Conservation (phyloP, 2,113 vertebrate species). For the Crotalus helleri region DNA sequence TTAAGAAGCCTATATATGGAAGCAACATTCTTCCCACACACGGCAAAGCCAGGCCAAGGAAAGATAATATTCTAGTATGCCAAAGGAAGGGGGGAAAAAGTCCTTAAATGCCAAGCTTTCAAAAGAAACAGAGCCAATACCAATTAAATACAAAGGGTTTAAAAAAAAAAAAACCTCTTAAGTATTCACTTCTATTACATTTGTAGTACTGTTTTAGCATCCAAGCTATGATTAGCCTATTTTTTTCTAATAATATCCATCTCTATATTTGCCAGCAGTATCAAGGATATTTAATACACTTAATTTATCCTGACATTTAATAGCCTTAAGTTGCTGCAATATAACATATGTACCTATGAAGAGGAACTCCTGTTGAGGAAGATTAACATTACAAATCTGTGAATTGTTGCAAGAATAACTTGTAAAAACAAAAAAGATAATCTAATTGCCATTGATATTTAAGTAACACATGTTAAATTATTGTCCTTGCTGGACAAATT, state of each 20-base stretch:
- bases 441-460: not conserved
- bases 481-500: not conserved
- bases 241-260: not conserved
- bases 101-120: not conserved
- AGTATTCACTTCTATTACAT: not conserved
- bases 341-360: not conserved
- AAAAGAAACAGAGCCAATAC: not conserved
- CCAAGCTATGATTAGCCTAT: not conserved
- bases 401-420: not conserved
- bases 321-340: not conserved
- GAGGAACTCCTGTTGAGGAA: not conserved
- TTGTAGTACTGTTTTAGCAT: not conserved
- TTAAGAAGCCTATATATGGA: not conserved
- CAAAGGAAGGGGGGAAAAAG: not conserved
- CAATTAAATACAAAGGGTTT: not conserved
- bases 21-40: not conserved
- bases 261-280: not conserved
- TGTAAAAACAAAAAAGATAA: not conserved
- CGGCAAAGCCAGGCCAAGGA: not conserved
- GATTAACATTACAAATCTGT: not conserved
- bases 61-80: not conserved
- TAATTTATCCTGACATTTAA: not conserved
- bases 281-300: not conserved
- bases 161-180: not conserved
- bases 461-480: not conserved